A percentile compares a stretch with the other conserved stretches of the same genome.
These are phyloP conservation scores for Protobothrops mucrosquamatus DNA, from an alignment of 2,113 vertebrate genomes.

Conservation along the genomic window DNA sequence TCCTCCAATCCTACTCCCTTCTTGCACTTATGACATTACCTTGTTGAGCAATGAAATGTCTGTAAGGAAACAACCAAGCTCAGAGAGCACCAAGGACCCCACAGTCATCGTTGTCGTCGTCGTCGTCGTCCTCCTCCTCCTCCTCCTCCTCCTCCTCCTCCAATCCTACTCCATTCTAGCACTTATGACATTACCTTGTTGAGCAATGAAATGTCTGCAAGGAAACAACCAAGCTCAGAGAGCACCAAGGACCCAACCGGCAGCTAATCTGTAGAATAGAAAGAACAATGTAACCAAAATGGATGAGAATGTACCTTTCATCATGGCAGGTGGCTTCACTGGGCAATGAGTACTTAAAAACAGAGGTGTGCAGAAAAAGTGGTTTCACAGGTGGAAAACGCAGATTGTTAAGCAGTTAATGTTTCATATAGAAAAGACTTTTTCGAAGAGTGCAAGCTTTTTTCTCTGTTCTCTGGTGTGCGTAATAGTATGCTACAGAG, in stretches of 20 bases:
- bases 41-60: neutral
- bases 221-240: too few species aligned
- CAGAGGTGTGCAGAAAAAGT: slow-evolving; percentile 22
- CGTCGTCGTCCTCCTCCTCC: too few species aligned
- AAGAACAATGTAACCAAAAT: neutral
- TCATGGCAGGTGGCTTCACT: neutral
- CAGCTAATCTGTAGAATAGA: neutral
- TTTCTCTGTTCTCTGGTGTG: slow-evolving; percentile 38
- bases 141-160: too few species aligned
- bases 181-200: too few species aligned
- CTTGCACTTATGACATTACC: neutral
- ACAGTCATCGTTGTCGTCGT: too few species aligned
- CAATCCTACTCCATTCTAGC: too few species aligned
- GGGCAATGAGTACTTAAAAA: neutral
- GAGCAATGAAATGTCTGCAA: too few species aligned
- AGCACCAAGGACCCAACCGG: neutral
- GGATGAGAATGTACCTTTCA: slow-evolving; percentile 3
- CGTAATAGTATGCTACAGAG: slow-evolving; percentile 46
- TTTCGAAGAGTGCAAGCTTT: slow-evolving; percentile 31
- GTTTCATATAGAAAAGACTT: slow-evolving; percentile 1
- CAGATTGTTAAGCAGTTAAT: slow-evolving; percentile 41
- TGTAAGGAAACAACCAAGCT: neutral
- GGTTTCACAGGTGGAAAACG: slow-evolving; percentile 1
- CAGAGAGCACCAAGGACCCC: neutral
- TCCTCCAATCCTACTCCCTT: neutral